Evolutionary conservation across 2,113 vertebrate genomes (phyloP), one percentile per base, ranked within the genome.

Genomic region (Myocastor coypus): DNA sequence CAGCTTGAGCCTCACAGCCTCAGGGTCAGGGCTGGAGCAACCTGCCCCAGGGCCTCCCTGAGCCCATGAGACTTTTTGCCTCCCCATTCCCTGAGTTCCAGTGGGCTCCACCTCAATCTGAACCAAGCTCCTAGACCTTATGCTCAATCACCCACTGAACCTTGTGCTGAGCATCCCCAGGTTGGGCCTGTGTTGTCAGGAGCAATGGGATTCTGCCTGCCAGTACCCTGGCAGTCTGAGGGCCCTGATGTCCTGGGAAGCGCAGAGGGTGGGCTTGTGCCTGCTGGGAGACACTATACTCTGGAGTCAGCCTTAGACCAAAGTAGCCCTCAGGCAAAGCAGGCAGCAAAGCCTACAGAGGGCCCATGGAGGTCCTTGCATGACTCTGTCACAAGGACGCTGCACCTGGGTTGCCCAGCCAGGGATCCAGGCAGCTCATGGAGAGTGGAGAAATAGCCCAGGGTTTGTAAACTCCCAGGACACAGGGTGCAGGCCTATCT

Each of bases 281-380:
- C 83, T 34, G 13, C 20, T 3, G 91, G 28, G 20, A 86, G 55
- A 59, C 4, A 12, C n/a, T 28, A 26, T 2, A 0, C 37, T 57
- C 68, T 57, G 84, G 84, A 26, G 28, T 0, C 19, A 37, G 12
- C 28, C 52, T 34, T 63, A 80, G 37, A 6, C 9, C n/a, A 1
- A 0, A n/a, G 16, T n/a, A 13, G 9, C 26, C 17, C 42, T 7
- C 10, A 57, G 69, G 32, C n/a, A 55, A n/a, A n/a, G 83, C 34
- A 11, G 69, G 46, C 26, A 34, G 10, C 1, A 0, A 0, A 5
- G 24, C 2, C 22, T 46, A 1, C 1, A 9, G 64, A 11, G 6
- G 50, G 73, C 46, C 52, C 0, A 0, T 22, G 0, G 59, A 68
- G 42, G 30, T 86, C 42, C 5, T 2, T 80, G 81, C n/a, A 4